Evolutionary conservation across 2,797 vertebrate genomes (phyloP), one percentile per base, ranked within the genome.

Genomic region (Odontamblyopus lacepedii): DNA sequence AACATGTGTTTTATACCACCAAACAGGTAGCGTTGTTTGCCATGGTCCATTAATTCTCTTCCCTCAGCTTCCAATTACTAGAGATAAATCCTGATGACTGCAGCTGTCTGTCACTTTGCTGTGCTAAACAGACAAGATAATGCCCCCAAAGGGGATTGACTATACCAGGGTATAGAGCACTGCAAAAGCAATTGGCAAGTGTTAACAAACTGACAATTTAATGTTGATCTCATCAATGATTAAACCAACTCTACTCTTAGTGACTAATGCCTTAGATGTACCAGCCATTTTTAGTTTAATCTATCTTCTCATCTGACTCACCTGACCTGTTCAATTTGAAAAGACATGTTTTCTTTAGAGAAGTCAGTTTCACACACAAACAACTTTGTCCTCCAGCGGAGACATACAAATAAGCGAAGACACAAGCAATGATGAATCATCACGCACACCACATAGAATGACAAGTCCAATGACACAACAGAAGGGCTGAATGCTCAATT

Each of bases 71-170:
- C 89, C 84, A 91, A 92, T 93, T 94, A 93, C 79, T 80, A 78
- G 74, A 85, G 89, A 93, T 91, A 89, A 92, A 88, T 92, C 73
- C 91, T 91, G 85, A 83, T 90, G 91, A 92, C 83, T 92, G 90
- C 80, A 69, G 81, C 81, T 76, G 84, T 83, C 83, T 79, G 85
- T 83, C 79, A 71, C 83, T 69, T 78, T 67, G 9, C 29, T 63
- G 79, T 69, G 77, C 80, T 78, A 85, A 75, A 73, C 73, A 38
- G 70, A 78, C 79, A 77, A 53, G 67, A 73, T 74, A 75, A 81
- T 67, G 78, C 62, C 30, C 60, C 67, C 50, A 74, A 77, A 73
- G 48, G 69, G 63, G 63, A 73, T 71, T 77, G 16, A 69, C 79
- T 81, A 44, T 15, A 63, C 70, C 71, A 59, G n/a, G 29, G 62